phyloP scores from a whole-genome alignment of 2,888 invertebrate genomes.

The Quadriops clusia region DNA sequence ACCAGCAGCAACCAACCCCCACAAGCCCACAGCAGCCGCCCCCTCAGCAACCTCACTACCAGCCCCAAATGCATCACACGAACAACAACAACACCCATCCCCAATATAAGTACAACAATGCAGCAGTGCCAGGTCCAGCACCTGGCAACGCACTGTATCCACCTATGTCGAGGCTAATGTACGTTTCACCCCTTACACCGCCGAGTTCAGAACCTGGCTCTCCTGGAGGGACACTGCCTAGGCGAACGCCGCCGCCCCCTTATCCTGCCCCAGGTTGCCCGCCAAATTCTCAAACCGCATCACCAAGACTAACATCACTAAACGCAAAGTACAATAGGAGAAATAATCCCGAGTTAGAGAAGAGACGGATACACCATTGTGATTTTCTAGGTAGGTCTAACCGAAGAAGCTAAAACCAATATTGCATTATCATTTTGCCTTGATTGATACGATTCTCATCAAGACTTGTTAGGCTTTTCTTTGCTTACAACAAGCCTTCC shows the following conservation, averaged over 20 bases:
- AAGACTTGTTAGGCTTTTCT: too few species aligned
- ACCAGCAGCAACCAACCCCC: slow-evolving; percentile 28
- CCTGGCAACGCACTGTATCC: slow-evolving; percentile 40
- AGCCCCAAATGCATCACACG: slow-evolving; percentile 30
- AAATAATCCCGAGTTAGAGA: slow-evolving; percentile 94
- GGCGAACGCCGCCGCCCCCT: slow-evolving; percentile 66
- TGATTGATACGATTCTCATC: too few species aligned
- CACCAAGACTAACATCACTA: slow-evolving; percentile 14
- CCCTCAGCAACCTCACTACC: slow-evolving; percentile 19
- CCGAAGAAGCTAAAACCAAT: too few species aligned
- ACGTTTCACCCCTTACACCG: slow-evolving; percentile 76
- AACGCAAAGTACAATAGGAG: slow-evolving; percentile 71
- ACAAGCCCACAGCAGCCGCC: slow-evolving; percentile 32
- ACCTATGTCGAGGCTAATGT: slow-evolving; percentile 53
- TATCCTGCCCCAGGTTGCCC: slow-evolving; percentile 49
- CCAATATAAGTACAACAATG: slow-evolving; percentile 23
- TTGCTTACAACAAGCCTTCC: too few species aligned
- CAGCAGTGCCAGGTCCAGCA: slow-evolving; percentile 30
- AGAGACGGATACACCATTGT: slow-evolving; percentile 90
- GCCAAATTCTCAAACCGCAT: slow-evolving; percentile 14
- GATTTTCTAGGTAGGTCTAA: slow-evolving; percentile 75
- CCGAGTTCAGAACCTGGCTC: slow-evolving; percentile 83
- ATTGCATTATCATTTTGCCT: too few species aligned
- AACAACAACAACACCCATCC: slow-evolving; percentile 25
- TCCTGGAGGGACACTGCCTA: slow-evolving; percentile 57